Evolutionary conservation across 1,140 invertebrate species (phyloP), one percentile per base, ranked within the genome.

Genomic region (Lamellibrachia luymesi): DNA sequence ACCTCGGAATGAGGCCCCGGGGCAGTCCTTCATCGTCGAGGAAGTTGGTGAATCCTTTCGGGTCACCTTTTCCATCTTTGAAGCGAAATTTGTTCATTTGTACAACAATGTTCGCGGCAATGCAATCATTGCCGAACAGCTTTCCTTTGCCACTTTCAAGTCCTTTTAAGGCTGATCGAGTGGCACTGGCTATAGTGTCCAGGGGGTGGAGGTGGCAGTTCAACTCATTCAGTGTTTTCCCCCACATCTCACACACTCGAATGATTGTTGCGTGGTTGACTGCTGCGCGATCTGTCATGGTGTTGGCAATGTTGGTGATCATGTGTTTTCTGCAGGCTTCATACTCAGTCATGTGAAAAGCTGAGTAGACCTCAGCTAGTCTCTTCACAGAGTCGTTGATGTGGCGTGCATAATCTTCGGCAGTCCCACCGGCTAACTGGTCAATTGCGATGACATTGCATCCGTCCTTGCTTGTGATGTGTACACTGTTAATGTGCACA

Each of bases 181-280:
- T 2, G 4, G 90, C 13, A 91, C 90, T 91, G 2, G 90, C 90
- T 2, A 91, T n/a, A 13, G 90, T 91, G 90, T 91, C 90, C 38
- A 91, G 25, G 25, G 90, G 90, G n/a, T 91, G 90, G 2, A 91
- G 25, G n/a, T 93, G 93, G 51, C 93, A 93, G 51, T 93, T 93
- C 5, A 93, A 64, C 90, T 93, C 52, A 92, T 93, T 93, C 38
- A 93, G n/a, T 50, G 91, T 8, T 92, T 64, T 92, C 4, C 64
- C 27, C 93, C 93, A 93, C 6, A 49, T 51, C 38, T 50, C 27
- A n/a, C 49, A 25, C n/a, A 93, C 13, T n/a, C n/a, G n/a, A n/a
- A n/a, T n/a, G n/a, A n/a, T n/a, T n/a, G n/a, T n/a, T n/a, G n/a
- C n/a, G n/a, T n/a, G n/a, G n/a, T n/a, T n/a, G n/a, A n/a, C n/a